phyloP scores from a whole-genome alignment of 2,113 vertebrate species.

The Capreolus pygargus region DNA sequence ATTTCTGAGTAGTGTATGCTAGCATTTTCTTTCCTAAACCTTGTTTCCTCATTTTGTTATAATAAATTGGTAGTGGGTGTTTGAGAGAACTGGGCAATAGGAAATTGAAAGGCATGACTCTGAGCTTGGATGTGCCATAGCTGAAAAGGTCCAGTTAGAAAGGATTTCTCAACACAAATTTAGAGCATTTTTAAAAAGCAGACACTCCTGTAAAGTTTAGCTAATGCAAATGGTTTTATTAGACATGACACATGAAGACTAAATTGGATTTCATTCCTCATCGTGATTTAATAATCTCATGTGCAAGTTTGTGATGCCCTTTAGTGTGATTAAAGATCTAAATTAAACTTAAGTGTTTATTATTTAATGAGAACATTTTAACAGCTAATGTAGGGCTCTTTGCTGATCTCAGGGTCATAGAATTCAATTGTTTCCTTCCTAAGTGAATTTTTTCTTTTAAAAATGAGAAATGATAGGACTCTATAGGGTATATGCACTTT shows the following conservation, averaged over 20 bases:
- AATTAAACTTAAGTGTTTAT: constrained; percentile 63
- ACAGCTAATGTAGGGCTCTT: constrained; percentile 11
- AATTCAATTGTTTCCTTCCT: constrained; percentile 32
- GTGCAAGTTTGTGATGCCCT: constrained; percentile 46
- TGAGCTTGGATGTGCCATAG: neutral
- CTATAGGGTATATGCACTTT: neutral
- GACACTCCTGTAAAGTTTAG: constrained; percentile 29
- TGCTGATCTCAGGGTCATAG: constrained; percentile 29
- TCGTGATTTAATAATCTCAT: constrained; percentile 50
- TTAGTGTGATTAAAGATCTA: constrained; percentile 59
- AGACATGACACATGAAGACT: neutral
- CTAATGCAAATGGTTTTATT: constrained; percentile 39
- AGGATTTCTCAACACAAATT: neutral
- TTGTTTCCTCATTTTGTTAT: neutral
- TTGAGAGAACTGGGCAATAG: neutral
- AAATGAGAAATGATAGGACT: neutral
- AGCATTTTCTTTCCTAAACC: neutral
- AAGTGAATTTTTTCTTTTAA: constrained; percentile 36
- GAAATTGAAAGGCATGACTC: neutral
- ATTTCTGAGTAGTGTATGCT: constrained; percentile 13
- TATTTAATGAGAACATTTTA: constrained; percentile 57
- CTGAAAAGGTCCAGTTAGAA: neutral
- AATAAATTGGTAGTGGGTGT: neutral
- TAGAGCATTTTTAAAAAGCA: neutral
- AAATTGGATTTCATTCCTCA: constrained; percentile 44